Conservation (phyloP, 2,113 vertebrate genomes). For the Agapornis roseicollis region DNA sequence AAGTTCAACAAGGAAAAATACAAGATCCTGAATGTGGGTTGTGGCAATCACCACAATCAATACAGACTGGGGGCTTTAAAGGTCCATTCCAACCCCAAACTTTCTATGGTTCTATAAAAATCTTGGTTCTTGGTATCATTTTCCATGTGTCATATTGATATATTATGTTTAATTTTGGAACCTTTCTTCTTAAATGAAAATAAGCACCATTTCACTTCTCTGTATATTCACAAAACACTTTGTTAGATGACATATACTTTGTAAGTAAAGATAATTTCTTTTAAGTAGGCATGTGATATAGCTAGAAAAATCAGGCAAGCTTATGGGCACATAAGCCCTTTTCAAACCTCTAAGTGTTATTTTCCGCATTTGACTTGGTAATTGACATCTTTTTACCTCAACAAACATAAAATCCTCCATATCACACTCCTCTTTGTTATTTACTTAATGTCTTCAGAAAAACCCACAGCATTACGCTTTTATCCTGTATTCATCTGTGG, state of each 20-base stretch:
- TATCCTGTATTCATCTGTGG: background rate
- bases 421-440: background rate
- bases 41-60: accelerated
- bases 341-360: background rate
- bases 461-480: accelerated
- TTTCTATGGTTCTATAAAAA: background rate
- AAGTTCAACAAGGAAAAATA: too few species aligned
- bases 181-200: background rate
- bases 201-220: background rate
- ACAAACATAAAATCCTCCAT: background rate
- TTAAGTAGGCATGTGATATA: background rate
- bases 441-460: background rate
- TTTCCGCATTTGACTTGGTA: background rate
- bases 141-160: background rate
- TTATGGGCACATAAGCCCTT: background rate
- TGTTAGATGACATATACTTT: background rate
- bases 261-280: background rate
- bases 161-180: background rate
- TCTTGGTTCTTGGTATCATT: background rate
- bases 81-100: background rate
- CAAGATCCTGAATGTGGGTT: accelerated
- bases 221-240: background rate
- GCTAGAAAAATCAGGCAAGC: background rate
- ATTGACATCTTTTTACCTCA: background rate
- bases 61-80: background rate